These are phyloP conservation scores for Hyles lineata DNA, from an alignment of 2,888 invertebrate species.

Conservation along the genomic window DNA sequence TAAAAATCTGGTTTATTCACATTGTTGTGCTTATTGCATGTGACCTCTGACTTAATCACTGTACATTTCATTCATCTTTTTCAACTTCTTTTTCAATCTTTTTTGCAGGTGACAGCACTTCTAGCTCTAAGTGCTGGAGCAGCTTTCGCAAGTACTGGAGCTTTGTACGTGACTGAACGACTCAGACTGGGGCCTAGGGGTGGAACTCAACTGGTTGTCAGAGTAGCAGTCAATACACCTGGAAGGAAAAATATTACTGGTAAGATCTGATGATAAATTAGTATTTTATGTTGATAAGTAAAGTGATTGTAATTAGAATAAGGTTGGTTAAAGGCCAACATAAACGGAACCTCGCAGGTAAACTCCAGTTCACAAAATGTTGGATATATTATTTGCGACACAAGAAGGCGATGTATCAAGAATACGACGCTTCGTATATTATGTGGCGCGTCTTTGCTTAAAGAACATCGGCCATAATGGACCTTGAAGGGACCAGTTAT, in stretches of 20 bases:
- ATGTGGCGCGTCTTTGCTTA: neutral
- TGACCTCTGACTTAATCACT: no score
- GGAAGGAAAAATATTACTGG: conserved; percentile 88
- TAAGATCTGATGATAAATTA: conserved; percentile 46
- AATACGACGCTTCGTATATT: neutral
- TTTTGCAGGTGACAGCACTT: conserved; percentile 85
- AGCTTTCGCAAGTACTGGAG: conserved; percentile 87
- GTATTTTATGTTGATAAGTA: no score
- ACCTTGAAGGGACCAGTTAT: no score
- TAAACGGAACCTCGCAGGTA: neutral
- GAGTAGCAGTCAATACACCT: conserved; percentile 86
- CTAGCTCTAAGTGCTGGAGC: conserved; percentile 87
- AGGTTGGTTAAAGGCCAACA: neutral
- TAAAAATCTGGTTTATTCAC: no score
- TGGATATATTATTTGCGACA: neutral
- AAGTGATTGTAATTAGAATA: no score
- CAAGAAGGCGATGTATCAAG: conserved; percentile 8
- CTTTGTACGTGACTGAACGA: conserved; percentile 87
- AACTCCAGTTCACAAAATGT: neutral
- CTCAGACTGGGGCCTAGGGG: conserved; percentile 87
- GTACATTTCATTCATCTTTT: no score
- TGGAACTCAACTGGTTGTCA: conserved; percentile 87
- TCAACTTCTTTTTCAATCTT: no score
- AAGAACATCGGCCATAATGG: no score
- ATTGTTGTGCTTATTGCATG: no score